A percentile compares a stretch with the other conserved stretches of the same genome.
phyloP scores from a whole-genome alignment of 2,888 invertebrate genomes.

The Pocota personata region DNA sequence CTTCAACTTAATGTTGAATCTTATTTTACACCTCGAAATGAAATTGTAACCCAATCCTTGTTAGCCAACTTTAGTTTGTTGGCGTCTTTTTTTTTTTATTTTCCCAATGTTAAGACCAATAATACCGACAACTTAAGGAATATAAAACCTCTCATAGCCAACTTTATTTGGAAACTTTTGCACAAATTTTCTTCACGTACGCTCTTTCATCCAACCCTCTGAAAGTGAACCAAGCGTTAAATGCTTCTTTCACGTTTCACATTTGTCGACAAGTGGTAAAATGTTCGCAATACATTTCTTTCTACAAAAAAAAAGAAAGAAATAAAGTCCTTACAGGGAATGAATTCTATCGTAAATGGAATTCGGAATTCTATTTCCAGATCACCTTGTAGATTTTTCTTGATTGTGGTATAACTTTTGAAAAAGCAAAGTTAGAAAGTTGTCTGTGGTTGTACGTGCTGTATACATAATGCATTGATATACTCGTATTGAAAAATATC shows the following conservation, averaged over 20 bases:
- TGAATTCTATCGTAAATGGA: neutral
- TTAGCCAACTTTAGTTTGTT: neutral
- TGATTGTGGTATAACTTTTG: neutral
- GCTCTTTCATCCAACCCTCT: neutral
- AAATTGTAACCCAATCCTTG: neutral
- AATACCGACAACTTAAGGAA: neutral
- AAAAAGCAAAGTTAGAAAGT: neutral
- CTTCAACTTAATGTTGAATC: neutral
- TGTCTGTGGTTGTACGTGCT: no score
- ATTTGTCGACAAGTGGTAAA: neutral
- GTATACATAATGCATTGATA: no score
- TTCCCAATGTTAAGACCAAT: neutral
- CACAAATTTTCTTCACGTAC: neutral
- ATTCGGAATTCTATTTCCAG: neutral
- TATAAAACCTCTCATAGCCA: neutral
- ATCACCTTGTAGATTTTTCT: neutral
- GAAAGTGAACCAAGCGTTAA: neutral
- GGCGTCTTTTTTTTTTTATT: neutral
- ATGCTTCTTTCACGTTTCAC: neutral
- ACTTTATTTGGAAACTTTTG: constrained; percentile 9
- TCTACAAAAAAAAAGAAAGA: neutral
- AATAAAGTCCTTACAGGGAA: neutral
- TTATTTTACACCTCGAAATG: neutral
- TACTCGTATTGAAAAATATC: no score
- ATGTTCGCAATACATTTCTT: neutral